A percentile compares a stretch with the other conserved stretches of the same genome.
Conservation (phyloP, 2,888 invertebrate genomes). For the Rhynchonema sp. region DNA sequence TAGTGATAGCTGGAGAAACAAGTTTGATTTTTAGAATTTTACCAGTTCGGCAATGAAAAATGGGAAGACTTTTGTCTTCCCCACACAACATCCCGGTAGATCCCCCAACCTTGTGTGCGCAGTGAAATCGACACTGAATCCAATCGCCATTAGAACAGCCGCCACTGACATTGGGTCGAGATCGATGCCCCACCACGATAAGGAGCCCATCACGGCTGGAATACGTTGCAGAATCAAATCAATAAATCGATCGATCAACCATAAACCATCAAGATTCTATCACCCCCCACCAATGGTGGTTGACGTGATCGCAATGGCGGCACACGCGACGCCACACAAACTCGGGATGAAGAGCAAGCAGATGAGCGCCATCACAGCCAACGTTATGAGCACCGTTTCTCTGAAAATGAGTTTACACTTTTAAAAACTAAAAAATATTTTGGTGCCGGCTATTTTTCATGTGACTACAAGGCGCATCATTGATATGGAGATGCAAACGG, state of each 20-base stretch:
- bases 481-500: too few species aligned
- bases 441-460: too few species aligned
- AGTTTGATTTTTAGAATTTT: neutral
- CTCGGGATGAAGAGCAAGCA: constrained; percentile 2
- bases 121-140: neutral
- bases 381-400: neutral
- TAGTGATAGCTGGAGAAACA: constrained; percentile 1
- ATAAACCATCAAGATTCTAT: neutral
- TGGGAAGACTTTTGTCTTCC: neutral
- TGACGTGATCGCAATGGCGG: neutral
- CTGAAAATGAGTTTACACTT: neutral
- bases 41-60: neutral
- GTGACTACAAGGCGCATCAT: too few species aligned
- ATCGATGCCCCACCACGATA: neutral
- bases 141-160: neutral
- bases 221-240: too few species aligned
- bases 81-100: neutral
- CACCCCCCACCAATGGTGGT: neutral
- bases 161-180: neutral
- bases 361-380: neutral
- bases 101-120: neutral
- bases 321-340: neutral
- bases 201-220: neutral
- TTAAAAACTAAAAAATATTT: too few species aligned
- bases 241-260: too few species aligned